phyloP scores from a whole-genome alignment of 2,888 invertebrate species.

The Creontiades dilutus region DNA sequence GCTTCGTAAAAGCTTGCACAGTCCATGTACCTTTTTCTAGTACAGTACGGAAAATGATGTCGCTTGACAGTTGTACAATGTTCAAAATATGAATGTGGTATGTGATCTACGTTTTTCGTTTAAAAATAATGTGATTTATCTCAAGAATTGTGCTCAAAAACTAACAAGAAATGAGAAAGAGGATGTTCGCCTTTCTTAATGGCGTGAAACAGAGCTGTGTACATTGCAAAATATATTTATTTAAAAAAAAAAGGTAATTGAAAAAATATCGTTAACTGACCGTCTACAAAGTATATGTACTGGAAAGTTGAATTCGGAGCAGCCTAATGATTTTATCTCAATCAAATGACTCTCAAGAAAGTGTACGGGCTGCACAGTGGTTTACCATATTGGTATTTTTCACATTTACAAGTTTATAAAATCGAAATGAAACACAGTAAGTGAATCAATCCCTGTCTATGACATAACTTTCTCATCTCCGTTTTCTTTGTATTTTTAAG shows the following conservation, averaged over 20 bases:
- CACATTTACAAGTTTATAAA: conserved; percentile 25
- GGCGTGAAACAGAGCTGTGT: conserved; percentile 30
- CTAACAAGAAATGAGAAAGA: conserved; percentile 37
- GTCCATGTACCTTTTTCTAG: no score
- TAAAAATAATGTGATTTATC: neutral
- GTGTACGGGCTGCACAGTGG: neutral
- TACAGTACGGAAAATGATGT: no score
- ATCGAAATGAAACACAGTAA: neutral
- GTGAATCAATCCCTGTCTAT: neutral
- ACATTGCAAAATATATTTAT: conserved; percentile 51
- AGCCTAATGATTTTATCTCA: neutral
- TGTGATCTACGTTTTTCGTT: neutral
- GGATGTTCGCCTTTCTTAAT: neutral
- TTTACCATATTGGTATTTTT: conserved; percentile 52
- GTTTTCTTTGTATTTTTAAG: conserved; percentile 12
- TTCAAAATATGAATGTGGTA: neutral
- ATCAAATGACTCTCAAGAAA: neutral
- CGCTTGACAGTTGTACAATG: neutral
- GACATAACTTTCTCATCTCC: neutral
- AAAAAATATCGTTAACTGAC: neutral
- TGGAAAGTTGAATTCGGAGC: conserved; percentile 27
- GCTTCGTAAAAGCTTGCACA: no score
- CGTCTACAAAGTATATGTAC: conserved; percentile 16
- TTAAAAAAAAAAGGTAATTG: neutral
- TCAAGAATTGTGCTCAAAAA: conserved; percentile 28